A percentile compares a stretch with the other conserved stretches of the same genome.
phyloP scores from a whole-genome alignment of 2,888 invertebrate genomes.

The Julus scandinavius region DNA sequence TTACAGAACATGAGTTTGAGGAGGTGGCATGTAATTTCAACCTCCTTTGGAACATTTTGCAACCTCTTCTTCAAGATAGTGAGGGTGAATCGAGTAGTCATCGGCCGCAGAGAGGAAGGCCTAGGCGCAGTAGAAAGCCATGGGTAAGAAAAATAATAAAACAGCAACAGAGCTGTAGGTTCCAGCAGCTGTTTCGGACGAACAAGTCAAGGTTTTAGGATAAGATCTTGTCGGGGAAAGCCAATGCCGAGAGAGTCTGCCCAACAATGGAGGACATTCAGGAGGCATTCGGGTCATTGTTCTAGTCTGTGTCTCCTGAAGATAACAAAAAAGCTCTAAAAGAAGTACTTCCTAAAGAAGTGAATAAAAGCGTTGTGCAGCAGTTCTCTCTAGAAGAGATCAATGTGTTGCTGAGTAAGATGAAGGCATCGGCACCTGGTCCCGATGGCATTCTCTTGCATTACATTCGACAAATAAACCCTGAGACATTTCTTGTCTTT shows the following conservation, averaged over 20 bases:
- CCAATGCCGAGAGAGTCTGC: background rate
- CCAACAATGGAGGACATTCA: background rate
- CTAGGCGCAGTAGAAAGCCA: no score
- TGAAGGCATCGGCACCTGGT: background rate
- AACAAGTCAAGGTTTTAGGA: background rate
- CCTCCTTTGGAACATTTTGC: no score
- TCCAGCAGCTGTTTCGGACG: background rate
- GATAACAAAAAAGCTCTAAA: background rate
- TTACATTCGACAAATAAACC: background rate
- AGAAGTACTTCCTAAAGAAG: background rate
- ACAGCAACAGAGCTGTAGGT: background rate
- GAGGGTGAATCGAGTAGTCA: no score
- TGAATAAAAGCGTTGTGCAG: background rate
- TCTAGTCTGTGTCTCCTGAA: background rate
- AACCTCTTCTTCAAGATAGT: no score
- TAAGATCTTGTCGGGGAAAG: background rate
- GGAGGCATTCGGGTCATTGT: background rate
- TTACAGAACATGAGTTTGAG: no score
- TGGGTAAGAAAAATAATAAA: background rate
- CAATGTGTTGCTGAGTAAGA: background rate
- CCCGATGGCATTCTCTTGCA: background rate
- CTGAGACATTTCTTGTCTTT: background rate
- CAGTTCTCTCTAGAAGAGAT: background rate
- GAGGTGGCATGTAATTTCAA: no score
- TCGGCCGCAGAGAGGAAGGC: no score